These are phyloP conservation scores for Lagria hirta DNA, from an alignment of 2,888 invertebrate species.

Conservation along the genomic window DNA sequence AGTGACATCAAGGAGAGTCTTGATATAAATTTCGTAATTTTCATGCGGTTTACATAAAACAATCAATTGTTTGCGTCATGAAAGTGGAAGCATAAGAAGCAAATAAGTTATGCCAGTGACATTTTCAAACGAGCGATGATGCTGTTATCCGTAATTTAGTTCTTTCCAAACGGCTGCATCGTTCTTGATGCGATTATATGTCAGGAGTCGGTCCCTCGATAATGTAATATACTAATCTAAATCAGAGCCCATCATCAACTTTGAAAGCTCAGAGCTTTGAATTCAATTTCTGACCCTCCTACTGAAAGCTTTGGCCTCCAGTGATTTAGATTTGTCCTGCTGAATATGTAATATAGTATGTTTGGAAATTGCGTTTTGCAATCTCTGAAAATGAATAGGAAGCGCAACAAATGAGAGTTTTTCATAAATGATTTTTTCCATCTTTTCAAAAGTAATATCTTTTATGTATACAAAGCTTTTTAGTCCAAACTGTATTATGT, in stretches of 20 bases:
- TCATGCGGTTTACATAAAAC: slow-evolving; percentile 32
- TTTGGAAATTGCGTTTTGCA: slow-evolving; percentile 24
- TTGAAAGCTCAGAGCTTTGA: slow-evolving; percentile 40
- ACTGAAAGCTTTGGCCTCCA: slow-evolving; percentile 31
- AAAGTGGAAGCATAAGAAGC: slow-evolving; percentile 33
- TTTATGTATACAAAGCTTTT: neutral
- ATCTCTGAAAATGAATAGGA: slow-evolving; percentile 9
- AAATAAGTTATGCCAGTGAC: slow-evolving; percentile 41
- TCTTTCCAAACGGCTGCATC: slow-evolving; percentile 45
- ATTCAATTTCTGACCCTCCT: slow-evolving; percentile 44
- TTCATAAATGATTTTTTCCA: neutral
- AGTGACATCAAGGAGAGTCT: slow-evolving; percentile 18
- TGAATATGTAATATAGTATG: slow-evolving; percentile 33
- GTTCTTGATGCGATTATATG: slow-evolving; percentile 45
- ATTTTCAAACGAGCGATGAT: slow-evolving; percentile 38
- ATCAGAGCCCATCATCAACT: slow-evolving; percentile 45
- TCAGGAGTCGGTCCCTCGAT: slow-evolving; percentile 35
- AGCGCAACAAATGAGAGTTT: slow-evolving; percentile 24
- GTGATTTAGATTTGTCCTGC: slow-evolving; percentile 32
- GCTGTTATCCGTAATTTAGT: slow-evolving; percentile 43
- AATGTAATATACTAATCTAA: slow-evolving; percentile 47
- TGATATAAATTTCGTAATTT: slow-evolving; percentile 20
- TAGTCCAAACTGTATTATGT: neutral
- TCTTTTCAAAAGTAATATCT: neutral
- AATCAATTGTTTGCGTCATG: slow-evolving; percentile 37